Evolutionary conservation across 2,888 invertebrate genomes (phyloP).

Genomic region (Tipula confusa): DNA sequence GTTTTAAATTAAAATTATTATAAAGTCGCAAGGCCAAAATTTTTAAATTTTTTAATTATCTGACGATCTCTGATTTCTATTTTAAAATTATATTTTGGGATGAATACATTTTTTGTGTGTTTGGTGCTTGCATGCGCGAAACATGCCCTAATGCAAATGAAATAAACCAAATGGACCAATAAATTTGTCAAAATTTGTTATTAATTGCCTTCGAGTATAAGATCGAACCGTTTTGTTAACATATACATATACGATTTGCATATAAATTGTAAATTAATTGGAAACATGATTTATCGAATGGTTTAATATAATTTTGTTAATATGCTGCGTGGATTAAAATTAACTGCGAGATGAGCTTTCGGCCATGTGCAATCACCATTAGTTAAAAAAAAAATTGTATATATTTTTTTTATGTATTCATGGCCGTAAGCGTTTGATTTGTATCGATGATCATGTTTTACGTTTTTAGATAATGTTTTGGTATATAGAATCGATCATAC

Average conservation of each 20-base stretch:
- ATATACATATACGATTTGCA: not conserved
- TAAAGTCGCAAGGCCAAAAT: not conserved
- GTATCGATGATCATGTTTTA: no score
- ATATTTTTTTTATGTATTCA: not conserved
- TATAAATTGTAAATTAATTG: not conserved
- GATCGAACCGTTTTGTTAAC: not conserved
- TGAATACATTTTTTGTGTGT: not conserved
- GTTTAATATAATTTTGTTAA: not conserved
- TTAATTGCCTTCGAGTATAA: not conserved
- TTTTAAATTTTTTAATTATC: not conserved
- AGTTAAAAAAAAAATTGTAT: not conserved
- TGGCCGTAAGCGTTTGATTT: not conserved
- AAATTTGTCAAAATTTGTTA: not conserved
- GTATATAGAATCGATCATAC: no score
- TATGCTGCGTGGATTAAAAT: conserved; percentile 15
- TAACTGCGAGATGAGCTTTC: not conserved
- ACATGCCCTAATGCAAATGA: not conserved
- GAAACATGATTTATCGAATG: not conserved
- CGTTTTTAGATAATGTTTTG: no score
- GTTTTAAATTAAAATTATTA: not conserved
- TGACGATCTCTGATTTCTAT: not conserved
- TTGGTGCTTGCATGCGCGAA: not conserved
- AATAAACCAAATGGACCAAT: not conserved
- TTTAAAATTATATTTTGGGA: not conserved
- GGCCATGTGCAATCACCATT: not conserved